A percentile compares a stretch with the other conserved stretches of the same genome.
phyloP scores from a whole-genome alignment of 2,888 invertebrate genomes.

The Pherbina coryleti region DNA sequence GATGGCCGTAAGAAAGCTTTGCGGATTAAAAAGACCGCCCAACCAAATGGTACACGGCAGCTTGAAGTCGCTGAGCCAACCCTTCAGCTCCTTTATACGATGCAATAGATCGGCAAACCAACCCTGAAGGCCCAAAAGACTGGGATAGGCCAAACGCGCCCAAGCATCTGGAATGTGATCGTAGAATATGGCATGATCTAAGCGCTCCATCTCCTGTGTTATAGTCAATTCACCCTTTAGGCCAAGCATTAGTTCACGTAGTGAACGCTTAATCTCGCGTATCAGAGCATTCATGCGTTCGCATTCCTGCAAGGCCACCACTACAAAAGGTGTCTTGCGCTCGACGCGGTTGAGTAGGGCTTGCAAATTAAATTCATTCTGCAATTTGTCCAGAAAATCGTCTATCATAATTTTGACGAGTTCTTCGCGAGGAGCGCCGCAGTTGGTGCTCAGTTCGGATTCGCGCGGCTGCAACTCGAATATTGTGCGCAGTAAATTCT shows the following conservation, averaged over 20 bases:
- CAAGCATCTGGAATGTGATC: conserved; percentile 88
- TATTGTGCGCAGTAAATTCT: conserved; percentile 84
- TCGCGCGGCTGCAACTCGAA: conserved; percentile 94
- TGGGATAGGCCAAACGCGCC: conserved; percentile 91
- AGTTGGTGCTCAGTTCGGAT: conserved; percentile 68
- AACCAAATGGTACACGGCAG: conserved; percentile 93
- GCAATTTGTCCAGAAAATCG: conserved; percentile 89
- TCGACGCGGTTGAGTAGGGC: conserved; percentile 90
- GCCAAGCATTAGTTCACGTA: conserved; percentile 89
- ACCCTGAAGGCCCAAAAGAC: conserved; percentile 82
- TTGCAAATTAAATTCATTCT: conserved; percentile 87
- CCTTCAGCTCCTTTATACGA: conserved; percentile 84
- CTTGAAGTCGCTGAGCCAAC: conserved; percentile 86
- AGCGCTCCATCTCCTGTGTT: conserved; percentile 92
- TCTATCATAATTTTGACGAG: conserved; percentile 82
- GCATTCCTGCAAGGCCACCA: conserved; percentile 94
- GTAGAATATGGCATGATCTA: conserved; percentile 88
- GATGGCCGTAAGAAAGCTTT: conserved; percentile 96
- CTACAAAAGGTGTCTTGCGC: conserved; percentile 91
- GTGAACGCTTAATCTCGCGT: conserved; percentile 83
- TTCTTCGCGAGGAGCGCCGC: conserved; percentile 84
- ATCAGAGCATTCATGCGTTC: conserved; percentile 94
- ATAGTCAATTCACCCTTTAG: conserved; percentile 95
- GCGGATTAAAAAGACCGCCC: conserved; percentile 96
- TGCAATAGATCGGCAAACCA: conserved; percentile 91